phyloP scores from a whole-genome alignment of 2,113 vertebrate genomes.

The Dromas ardeola region DNA sequence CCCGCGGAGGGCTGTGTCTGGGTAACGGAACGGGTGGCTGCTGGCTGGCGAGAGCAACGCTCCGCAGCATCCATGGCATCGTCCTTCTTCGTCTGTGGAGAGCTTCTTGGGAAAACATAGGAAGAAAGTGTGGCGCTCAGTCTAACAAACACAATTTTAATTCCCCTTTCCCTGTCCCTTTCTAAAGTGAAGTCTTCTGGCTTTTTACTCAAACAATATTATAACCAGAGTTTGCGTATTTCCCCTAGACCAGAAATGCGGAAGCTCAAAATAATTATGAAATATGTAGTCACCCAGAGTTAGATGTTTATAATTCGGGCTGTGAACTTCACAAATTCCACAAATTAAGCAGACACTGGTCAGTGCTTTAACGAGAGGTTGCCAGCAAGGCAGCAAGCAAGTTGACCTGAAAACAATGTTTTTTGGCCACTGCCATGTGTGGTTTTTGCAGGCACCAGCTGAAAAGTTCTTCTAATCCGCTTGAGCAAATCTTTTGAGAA shows the following conservation, averaged over 20 bases:
- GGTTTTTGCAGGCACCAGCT: background rate
- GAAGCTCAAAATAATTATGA: background rate
- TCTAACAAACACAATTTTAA: background rate
- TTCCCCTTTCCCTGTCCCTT: background rate
- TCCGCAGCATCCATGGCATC: fast-evolving
- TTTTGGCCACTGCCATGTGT: background rate
- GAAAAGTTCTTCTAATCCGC: background rate
- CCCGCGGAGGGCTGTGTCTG: fast-evolving
- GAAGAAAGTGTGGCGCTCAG: background rate
- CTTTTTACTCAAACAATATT: background rate
- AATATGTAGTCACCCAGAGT: background rate
- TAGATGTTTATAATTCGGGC: background rate
- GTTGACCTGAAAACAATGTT: background rate
- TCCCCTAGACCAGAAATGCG: background rate
- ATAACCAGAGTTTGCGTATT: background rate
- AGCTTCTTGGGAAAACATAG: fast-evolving
- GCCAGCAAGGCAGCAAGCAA: background rate
- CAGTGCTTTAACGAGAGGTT: background rate
- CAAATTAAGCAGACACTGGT: background rate
- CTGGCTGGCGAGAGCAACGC: fast-evolving
- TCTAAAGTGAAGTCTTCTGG: fast-evolving
- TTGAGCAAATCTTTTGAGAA: background rate
- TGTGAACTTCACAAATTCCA: background rate
- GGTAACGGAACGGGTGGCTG: fast-evolving
- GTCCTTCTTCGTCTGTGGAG: fast-evolving